These are phyloP conservation scores for Ochlodes sylvanus DNA, from an alignment of 2,888 invertebrate species.

Conservation along the genomic window DNA sequence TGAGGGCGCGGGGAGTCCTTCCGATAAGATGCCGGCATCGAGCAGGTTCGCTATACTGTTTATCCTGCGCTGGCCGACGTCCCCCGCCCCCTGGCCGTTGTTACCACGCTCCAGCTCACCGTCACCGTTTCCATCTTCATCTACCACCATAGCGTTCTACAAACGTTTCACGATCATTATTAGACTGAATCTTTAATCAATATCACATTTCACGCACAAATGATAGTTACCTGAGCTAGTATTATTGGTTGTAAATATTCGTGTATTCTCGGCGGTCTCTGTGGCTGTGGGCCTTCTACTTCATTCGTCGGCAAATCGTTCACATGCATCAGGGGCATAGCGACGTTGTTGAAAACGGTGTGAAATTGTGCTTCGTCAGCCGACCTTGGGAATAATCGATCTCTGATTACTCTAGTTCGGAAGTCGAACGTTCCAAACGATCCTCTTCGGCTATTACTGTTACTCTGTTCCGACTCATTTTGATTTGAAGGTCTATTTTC, in stretches of 20 bases:
- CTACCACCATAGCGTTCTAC: constrained; percentile 79
- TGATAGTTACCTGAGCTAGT: constrained; percentile 70
- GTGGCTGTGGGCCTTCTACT: constrained; percentile 54
- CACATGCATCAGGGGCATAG: constrained; percentile 85
- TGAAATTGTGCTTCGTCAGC: constrained; percentile 59
- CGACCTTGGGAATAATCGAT: constrained; percentile 48
- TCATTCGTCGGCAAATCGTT: constrained; percentile 80
- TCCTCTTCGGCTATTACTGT: constrained; percentile 27
- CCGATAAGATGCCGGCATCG: constrained; percentile 77
- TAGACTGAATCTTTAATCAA: too few relatives aligned
- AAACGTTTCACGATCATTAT: constrained; percentile 8
- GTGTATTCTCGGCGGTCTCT: constrained; percentile 69
- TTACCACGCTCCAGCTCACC: constrained; percentile 40
- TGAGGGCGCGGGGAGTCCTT: constrained; percentile 87
- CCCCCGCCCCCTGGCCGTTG: constrained; percentile 46
- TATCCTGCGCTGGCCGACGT: constrained; percentile 57
- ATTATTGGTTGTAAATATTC: constrained; percentile 80
- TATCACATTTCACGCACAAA: not conserved
- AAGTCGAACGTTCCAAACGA: constrained; percentile 49
- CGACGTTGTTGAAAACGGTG: constrained; percentile 65
- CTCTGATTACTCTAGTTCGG: constrained; percentile 56
- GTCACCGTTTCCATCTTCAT: constrained; percentile 63
- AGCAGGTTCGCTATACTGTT: constrained; percentile 71
- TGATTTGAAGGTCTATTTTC: constrained; percentile 53
- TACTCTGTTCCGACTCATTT: constrained; percentile 50